phyloP scores from a whole-genome alignment of 2,113 vertebrate genomes.

The Mungos mungo region DNA sequence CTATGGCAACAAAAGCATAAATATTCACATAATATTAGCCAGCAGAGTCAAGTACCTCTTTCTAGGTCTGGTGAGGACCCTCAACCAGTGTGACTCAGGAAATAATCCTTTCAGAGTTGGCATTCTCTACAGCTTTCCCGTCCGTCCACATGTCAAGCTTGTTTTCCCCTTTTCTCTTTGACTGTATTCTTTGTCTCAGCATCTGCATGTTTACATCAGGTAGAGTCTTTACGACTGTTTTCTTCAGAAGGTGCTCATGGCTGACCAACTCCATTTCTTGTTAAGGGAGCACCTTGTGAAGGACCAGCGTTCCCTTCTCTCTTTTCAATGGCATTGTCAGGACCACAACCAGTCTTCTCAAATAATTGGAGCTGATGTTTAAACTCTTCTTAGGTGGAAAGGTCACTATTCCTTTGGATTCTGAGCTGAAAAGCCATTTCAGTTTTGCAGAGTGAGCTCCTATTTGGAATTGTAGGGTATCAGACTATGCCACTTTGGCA shows the following conservation, averaged over 20 bases:
- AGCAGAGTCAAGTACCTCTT: background rate
- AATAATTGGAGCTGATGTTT: background rate
- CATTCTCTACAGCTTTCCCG: background rate
- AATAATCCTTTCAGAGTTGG: background rate
- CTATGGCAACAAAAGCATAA: background rate
- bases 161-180: background rate
- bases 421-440: background rate
- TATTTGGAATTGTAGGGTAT: background rate
- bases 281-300: background rate
- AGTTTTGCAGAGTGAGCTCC: background rate
- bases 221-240: background rate
- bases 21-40: background rate
- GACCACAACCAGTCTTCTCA: background rate
- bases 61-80: background rate
- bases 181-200: background rate
- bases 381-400: background rate
- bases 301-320: background rate
- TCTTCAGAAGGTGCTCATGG: background rate
- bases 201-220: background rate
- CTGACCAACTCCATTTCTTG: background rate
- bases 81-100: background rate
- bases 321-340: background rate
- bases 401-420: background rate
- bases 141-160: background rate
- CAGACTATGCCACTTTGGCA: background rate